phyloP scores from a whole-genome alignment of 1,140 invertebrate genomes.

The Apis mellifera region Amel_HAv3.1 CM009931.2:25350501-25351000 shows the following conservation, averaged over 20 bases:
- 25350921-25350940: not conserved
- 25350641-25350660: not conserved
- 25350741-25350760: too few relatives aligned
- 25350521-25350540: conserved; percentile 7
- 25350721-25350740: too few relatives aligned
- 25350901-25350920: not conserved
- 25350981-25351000: conserved; percentile 21
- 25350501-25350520: conserved; percentile 9
- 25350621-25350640: not conserved
- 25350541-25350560: conserved; percentile 7
- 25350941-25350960: not conserved
- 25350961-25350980: too few relatives aligned
- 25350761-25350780: not conserved
- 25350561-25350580: not conserved
- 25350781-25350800: not conserved
- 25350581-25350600: not conserved
- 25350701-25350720: too few relatives aligned
- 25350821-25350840: conserved; percentile 15
- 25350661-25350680: too few relatives aligned
- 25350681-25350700: too few relatives aligned
- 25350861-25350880: not conserved
- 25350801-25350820: conserved; percentile 35
- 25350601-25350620: not conserved
- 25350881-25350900: too few relatives aligned
- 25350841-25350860: not conserved